Base-by-base conservation (phyloP, 2,888 invertebrate species). In the Drosophila colorata region DNA sequence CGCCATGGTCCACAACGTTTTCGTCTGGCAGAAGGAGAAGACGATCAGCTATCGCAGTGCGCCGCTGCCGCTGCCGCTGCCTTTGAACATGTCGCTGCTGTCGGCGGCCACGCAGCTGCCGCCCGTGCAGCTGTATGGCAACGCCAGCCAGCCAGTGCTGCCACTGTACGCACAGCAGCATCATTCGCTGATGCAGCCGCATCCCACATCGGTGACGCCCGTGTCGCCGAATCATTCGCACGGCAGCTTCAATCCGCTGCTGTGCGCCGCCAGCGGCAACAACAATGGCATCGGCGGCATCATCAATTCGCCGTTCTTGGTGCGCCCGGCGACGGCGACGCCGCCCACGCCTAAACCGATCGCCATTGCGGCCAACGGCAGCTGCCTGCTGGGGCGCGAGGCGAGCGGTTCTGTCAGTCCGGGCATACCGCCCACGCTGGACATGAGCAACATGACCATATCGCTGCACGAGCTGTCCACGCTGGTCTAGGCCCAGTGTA, bases 1-100 rank as follows among this genome's bases (percentile, higher is more conserved):
- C 87, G 97, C 98, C 20, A 97, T 98, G 95, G 97, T 98, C 16
- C 98, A 98, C 93, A 98, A 98, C 92, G 97, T 97, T 13, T 98
- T 97, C 92, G 95, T 98, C 49, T 98, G 98, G 98, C 97, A 98
- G 92, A 96, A 95, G 91, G 97, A 97, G 92, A 97, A 97, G 93
- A 97, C 97, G 1, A 96, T 96, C 81, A 95, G 96, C 55, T 96
- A 96, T 31, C 90, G 94, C 8, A 93, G 93, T 67, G 69, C 78
- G 0, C 40, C 53, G 16, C 7, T 69, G 46, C 72, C 87, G 6
- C 35, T 87, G 0, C 40, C 52, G 16, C 8, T 69, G 46, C 72
- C 87, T 5, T 33, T 87, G 2, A 87, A 86, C 20, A 78, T 90
- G 69, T 82, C 90, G 0, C 52, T 88, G 63, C 28, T 87, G 1